Conservation (phyloP, 2,797 vertebrate species). For the Aldrovandia affinis region DNA sequence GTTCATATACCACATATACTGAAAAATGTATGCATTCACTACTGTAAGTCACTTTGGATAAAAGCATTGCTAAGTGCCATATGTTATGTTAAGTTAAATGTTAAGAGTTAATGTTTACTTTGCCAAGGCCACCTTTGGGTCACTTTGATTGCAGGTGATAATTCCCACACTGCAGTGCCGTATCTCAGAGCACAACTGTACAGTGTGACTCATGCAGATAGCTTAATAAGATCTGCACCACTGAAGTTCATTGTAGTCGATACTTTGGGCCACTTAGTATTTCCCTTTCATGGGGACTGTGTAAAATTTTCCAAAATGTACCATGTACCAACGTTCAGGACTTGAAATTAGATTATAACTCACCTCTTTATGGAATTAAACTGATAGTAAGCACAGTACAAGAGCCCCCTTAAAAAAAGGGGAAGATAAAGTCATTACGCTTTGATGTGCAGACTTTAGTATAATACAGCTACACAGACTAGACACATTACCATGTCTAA, state of each 20-base stretch:
- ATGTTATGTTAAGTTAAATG: too few species aligned
- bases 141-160: not conserved
- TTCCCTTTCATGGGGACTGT: not conserved
- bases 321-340: not conserved
- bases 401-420: not conserved
- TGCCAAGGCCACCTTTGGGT: slow-evolving; percentile 3
- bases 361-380: slow-evolving; percentile 9
- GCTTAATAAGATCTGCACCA: not conserved
- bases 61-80: too few species aligned
- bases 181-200: not conserved
- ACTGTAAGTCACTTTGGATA: too few species aligned
- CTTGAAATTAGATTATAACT: slow-evolving; percentile 2
- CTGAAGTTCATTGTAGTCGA: slow-evolving; percentile 7
- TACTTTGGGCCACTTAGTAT: not conserved
- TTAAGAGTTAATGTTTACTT: not conserved
- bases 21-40: too few species aligned
- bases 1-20: too few species aligned
- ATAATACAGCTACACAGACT: not conserved
- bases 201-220: not conserved
- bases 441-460: not conserved
- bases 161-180: not conserved
- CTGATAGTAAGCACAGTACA: not conserved
- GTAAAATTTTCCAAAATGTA: not conserved
- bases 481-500: not conserved
- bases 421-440: not conserved